Evolutionary conservation across 2,888 invertebrate species (phyloP).

Genomic region (Acrobasis repandana): DNA sequence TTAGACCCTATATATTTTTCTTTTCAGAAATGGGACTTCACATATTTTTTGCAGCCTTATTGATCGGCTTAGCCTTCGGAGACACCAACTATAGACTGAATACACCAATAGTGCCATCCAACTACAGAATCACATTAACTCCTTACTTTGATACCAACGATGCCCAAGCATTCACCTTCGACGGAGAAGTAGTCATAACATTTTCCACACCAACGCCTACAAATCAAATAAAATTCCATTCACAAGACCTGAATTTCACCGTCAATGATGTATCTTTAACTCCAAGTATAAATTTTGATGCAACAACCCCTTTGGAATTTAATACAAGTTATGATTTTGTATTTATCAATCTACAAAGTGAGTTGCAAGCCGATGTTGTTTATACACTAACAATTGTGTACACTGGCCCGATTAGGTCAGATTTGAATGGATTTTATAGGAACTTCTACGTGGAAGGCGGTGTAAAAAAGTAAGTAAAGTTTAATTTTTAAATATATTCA

Average conservation of each 20-base stretch:
- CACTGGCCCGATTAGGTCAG: constrained; percentile 78
- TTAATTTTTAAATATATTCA: background rate
- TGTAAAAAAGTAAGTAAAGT: constrained; percentile 74
- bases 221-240: constrained; percentile 67
- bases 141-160: constrained; percentile 77
- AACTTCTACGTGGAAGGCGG: constrained; percentile 80
- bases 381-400: constrained; percentile 80
- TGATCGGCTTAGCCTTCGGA: constrained; percentile 39
- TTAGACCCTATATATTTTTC: constrained; percentile 23
- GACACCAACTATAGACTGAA: constrained; percentile 68
- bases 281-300: constrained; percentile 40
- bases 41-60: constrained; percentile 44
- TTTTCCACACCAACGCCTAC: constrained; percentile 50
- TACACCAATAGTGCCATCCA: constrained; percentile 69
- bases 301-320: constrained; percentile 53
- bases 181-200: constrained; percentile 71
- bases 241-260: constrained; percentile 58
- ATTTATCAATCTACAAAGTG: constrained; percentile 64
- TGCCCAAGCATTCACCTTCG: constrained; percentile 66
- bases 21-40: constrained; percentile 60
- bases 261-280: constrained; percentile 48
- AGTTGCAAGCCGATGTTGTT: constrained; percentile 54
- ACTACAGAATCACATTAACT: constrained; percentile 78
- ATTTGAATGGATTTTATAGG: constrained; percentile 84
- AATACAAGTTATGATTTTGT: constrained; percentile 71